Percentiles rank a stretch among this genome's conserved stretches.
These are phyloP conservation scores for Phalloptychus januarius DNA, from an alignment of 2,797 vertebrate genomes.

Conservation along the genomic window DNA sequence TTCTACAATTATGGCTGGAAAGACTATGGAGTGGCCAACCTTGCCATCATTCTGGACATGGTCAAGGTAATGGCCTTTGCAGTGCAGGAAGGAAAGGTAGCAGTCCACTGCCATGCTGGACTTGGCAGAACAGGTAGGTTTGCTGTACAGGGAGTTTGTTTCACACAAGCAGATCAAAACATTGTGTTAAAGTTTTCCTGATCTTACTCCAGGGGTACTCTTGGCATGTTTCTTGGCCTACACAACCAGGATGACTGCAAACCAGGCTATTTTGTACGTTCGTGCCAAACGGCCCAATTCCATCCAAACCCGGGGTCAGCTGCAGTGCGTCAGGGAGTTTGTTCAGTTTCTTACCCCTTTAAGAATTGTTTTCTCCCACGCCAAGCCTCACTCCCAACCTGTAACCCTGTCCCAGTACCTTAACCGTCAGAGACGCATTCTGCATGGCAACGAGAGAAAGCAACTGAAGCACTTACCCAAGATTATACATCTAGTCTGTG, in stretches of 20 bases:
- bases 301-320: constrained; percentile 93
- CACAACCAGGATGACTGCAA: constrained; percentile 90
- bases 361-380: constrained; percentile 89
- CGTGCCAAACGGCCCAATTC: constrained; percentile 93
- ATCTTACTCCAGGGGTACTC: constrained; percentile 85
- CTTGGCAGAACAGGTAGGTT: constrained; percentile 94
- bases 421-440: constrained; percentile 90
- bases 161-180: background rate
- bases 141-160: background rate
- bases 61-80: constrained; percentile 97
- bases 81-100: constrained; percentile 93
- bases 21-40: constrained; percentile 93
- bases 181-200: background rate
- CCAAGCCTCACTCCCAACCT: constrained; percentile 81
- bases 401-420: constrained; percentile 92
- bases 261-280: constrained; percentile 93
- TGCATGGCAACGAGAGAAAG: constrained; percentile 92
- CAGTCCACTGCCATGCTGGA: constrained; percentile 95
- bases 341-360: constrained; percentile 90
- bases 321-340: constrained; percentile 90
- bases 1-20: constrained; percentile 99
- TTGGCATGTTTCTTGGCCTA: constrained; percentile 94
- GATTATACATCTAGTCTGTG: constrained; percentile 88
- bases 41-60: constrained; percentile 91
- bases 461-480: constrained; percentile 90